A percentile compares a stretch with the other conserved stretches of the same genome.
These are phyloP conservation scores for Valencia hispanica DNA, from an alignment of 2,797 vertebrate genomes.

Conservation along the genomic window DNA sequence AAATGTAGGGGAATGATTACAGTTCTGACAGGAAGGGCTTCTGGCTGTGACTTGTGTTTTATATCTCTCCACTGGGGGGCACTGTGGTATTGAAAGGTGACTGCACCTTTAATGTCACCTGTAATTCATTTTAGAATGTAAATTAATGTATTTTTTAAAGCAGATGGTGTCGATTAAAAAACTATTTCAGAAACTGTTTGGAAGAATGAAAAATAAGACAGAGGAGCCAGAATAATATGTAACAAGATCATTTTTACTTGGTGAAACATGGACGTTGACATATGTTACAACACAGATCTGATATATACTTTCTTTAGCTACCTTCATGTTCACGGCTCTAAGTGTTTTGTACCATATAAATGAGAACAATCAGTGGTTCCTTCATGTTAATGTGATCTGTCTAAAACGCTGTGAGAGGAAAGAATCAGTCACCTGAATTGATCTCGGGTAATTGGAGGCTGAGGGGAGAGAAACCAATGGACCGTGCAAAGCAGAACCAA, in stretches of 20 bases:
- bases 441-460: slow-evolving; percentile 78
- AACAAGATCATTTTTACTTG: background rate
- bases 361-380: slow-evolving; percentile 32
- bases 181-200: slow-evolving; percentile 24
- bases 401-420: slow-evolving; percentile 51
- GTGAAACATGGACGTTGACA: slow-evolving; percentile 20
- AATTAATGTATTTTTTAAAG: background rate
- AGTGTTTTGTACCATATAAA: slow-evolving; percentile 24
- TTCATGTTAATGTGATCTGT: slow-evolving; percentile 38
- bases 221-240: background rate
- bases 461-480: slow-evolving; percentile 69
- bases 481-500: slow-evolving; percentile 62
- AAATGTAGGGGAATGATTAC: slow-evolving; percentile 21
- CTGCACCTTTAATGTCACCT: background rate
- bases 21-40: slow-evolving; percentile 17
- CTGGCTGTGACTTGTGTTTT: slow-evolving; percentile 37
- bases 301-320: slow-evolving; percentile 26
- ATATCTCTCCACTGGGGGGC: slow-evolving; percentile 68
- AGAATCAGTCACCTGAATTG: slow-evolving; percentile 77
- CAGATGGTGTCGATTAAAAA: background rate
- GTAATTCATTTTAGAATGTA: slow-evolving; percentile 19
- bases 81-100: slow-evolving; percentile 59
- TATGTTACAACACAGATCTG: slow-evolving; percentile 17
- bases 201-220: slow-evolving; percentile 35
- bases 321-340: slow-evolving; percentile 10